Conservation (phyloP, 2,113 vertebrate species). For the Periophthalmodon schlosseri region DNA sequence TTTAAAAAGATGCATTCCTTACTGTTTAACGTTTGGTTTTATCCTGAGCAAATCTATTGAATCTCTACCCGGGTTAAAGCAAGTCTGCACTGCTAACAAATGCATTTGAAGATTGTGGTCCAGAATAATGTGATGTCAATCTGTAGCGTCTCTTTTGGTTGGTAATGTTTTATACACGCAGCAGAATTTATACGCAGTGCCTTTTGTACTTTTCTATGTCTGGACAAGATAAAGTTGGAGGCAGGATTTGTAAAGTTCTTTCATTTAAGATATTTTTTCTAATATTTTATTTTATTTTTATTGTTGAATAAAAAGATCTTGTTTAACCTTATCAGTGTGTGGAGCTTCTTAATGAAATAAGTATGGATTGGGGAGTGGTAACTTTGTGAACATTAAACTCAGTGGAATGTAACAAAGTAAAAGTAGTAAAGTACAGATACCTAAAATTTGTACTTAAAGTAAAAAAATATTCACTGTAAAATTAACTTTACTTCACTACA, state of each 20-base stretch:
- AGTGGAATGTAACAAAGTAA: too few relatives aligned
- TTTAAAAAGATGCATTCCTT: slow-evolving; percentile 33
- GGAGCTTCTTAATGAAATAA: not conserved
- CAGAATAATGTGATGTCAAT: slow-evolving; percentile 26
- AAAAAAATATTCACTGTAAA: too few relatives aligned
- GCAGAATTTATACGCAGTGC: slow-evolving; percentile 71
- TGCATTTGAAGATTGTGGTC: slow-evolving; percentile 3
- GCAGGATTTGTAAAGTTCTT: slow-evolving; percentile 72
- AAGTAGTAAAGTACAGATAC: too few relatives aligned
- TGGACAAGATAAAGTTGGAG: slow-evolving; percentile 52
- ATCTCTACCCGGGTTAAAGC: slow-evolving; percentile 11
- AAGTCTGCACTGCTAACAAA: slow-evolving; percentile 15
- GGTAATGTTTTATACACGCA: slow-evolving; percentile 58
- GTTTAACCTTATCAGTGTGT: slow-evolving; percentile 56
- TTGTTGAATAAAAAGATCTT: slow-evolving; percentile 76
- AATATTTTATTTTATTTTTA: slow-evolving; percentile 73
- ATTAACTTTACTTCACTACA: too few relatives aligned
- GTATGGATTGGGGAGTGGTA: not conserved
- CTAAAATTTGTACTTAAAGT: too few relatives aligned
- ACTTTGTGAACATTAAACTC: too few relatives aligned
- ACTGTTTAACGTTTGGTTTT: not conserved
- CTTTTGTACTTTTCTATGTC: slow-evolving; percentile 82
- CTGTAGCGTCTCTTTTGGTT: slow-evolving; percentile 37
- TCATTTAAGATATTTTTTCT: slow-evolving; percentile 70
- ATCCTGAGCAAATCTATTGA: not conserved